Evolutionary conservation across 2,888 invertebrate species (phyloP).

Genomic region (Diarsia rubi): DNA sequence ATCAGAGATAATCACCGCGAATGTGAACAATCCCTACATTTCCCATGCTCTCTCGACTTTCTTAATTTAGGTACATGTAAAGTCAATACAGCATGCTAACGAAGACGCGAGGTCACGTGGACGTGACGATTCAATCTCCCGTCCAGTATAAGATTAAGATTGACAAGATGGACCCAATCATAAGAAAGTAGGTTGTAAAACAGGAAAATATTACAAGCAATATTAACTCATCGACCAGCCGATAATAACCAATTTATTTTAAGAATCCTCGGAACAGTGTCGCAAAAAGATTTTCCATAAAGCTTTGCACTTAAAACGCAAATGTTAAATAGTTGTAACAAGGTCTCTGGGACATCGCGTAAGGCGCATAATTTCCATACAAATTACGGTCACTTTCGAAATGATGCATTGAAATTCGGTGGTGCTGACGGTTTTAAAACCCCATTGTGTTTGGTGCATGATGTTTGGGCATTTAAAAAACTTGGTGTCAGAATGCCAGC

Average conservation of each 20-base stretch:
- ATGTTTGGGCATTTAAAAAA: conserved; percentile 50
- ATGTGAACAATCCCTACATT: conserved; percentile 49
- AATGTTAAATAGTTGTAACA: conserved; percentile 83
- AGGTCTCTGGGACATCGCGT: conserved; percentile 83
- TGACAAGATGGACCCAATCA: conserved; percentile 45
- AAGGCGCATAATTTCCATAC: conserved; percentile 85
- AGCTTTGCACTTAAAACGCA: conserved; percentile 66
- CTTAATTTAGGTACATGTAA: conserved; percentile 47
- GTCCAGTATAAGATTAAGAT: conserved; percentile 35
- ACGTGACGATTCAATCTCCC: conserved; percentile 51
- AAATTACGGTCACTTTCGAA: conserved; percentile 89
- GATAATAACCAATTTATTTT: conserved; percentile 27
- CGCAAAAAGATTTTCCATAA: conserved; percentile 52
- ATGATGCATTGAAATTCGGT: conserved; percentile 82
- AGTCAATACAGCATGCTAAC: conserved; percentile 52
- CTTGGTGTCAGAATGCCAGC: conserved; percentile 5
- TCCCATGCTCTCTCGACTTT: conserved; percentile 59
- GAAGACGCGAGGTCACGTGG: conserved; percentile 42
- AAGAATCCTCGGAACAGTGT: conserved; percentile 18
- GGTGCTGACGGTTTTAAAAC: conserved; percentile 76
- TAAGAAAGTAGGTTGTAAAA: conserved; percentile 48
- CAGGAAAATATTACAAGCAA: conserved; percentile 40
- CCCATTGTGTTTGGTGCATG: conserved; percentile 81
- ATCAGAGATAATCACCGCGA: conserved; percentile 22
- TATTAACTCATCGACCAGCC: conserved; percentile 30